Evolutionary conservation across 2,888 invertebrate species (phyloP).

Genomic region (Dexiosoma caninum): DNA sequence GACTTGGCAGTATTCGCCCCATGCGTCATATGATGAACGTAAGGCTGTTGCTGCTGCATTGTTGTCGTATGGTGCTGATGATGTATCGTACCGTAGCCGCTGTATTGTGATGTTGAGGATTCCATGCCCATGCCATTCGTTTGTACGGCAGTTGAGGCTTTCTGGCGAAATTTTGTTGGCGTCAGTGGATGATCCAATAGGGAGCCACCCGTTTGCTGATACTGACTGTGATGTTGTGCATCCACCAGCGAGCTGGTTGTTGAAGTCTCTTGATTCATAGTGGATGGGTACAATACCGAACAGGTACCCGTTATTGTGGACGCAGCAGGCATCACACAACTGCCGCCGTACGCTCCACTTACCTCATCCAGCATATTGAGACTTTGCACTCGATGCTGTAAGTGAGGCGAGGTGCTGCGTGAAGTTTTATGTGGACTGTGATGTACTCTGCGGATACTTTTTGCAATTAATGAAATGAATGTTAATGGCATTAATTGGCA

Average conservation of each 20-base stretch:
- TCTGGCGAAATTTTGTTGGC: constrained; percentile 76
- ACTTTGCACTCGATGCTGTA: constrained; percentile 77
- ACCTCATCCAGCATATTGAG: constrained; percentile 77
- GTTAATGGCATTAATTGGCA: background rate
- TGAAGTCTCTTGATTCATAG: constrained; percentile 75
- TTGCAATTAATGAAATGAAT: constrained; percentile 23
- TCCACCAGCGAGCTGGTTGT: constrained; percentile 76
- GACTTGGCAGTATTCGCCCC: constrained; percentile 66
- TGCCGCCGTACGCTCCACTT: constrained; percentile 62
- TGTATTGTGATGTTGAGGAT: constrained; percentile 64
- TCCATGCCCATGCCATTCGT: constrained; percentile 71
- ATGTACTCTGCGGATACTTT: constrained; percentile 72
- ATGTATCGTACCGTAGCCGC: constrained; percentile 51
- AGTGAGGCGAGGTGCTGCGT: constrained; percentile 77
- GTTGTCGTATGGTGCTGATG: constrained; percentile 60
- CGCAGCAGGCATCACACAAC: constrained; percentile 62
- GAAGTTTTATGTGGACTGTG: constrained; percentile 78
- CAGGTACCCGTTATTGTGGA: constrained; percentile 73
- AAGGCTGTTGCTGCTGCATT: constrained; percentile 51
- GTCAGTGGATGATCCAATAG: constrained; percentile 77
- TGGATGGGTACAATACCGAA: constrained; percentile 75
- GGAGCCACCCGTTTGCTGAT: constrained; percentile 77
- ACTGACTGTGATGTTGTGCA: constrained; percentile 76
- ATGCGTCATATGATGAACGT: constrained; percentile 50
- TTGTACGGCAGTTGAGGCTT: constrained; percentile 76